Base-by-base conservation (phyloP, 1,140 invertebrate genomes). In the Drosophila kanapiae region DNA sequence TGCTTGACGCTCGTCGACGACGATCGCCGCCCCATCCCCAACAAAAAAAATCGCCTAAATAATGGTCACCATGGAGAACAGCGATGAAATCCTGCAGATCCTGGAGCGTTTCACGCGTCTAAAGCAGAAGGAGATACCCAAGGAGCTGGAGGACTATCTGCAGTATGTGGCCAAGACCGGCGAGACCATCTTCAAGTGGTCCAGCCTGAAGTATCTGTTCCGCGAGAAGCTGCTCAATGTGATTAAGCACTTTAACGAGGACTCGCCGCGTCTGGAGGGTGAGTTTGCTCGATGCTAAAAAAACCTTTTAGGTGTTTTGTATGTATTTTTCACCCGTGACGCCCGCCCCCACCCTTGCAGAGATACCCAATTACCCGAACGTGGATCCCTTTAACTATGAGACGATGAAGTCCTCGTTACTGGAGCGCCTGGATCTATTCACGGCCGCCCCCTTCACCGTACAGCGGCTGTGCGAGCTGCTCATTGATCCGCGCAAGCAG, bases 401-500 rank as follows among this genome's bases (percentile, higher is more conserved):
- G 81, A 96, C 95, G 6, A 97, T 98, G 96, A 97, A 97, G 90
- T 95, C 95, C 54, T 96, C 96, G 81, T 94, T 99, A 16, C 93
- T 99, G 29, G 96, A 98, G 83, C 95, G 96, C 33, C 93, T 99
- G 1, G 97, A 99, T 78, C 95, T 95, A 3, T 97, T 96, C 93
- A 95, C 95, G 37, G 97, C 97, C 59, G 98, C 98, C 3, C 99
- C 98, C 0, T 99, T 99, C 87, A 99, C 99, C 11, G 96, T 99
- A 56, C 98, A 99, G 93, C 95, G 98, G 68, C 95, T 99, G 47
- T 99, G 98, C 93, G 99, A 99, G 93, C 94, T 99, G 5, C 93
- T 99, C 0, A 97, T 96, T 4, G 95, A 96, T 70, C 98, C 98
- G 6, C 95, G 96, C n/a, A 98, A 97, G 92, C 97, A 99, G 91